Conservation (phyloP, 2,888 invertebrate species). For the Sympetrum striolatum region DNA sequence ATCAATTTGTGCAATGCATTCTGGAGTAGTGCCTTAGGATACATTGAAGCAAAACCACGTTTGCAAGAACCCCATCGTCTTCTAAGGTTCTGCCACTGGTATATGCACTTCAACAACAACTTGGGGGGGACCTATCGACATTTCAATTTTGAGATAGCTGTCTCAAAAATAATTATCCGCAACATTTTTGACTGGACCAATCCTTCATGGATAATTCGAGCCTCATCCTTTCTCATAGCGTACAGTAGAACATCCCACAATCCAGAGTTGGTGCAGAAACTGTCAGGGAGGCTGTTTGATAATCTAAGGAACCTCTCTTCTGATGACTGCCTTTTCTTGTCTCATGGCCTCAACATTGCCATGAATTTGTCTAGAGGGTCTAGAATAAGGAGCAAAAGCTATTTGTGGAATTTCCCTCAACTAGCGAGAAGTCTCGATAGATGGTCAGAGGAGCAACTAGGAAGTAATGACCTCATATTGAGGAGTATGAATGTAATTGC, state of each 20-base stretch:
- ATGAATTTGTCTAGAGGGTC: conserved; percentile 53
- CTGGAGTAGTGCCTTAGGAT: conserved; percentile 60
- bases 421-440: neutral
- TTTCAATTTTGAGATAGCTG: conserved; percentile 59
- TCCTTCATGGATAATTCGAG: conserved; percentile 58
- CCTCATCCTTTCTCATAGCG: conserved; percentile 60
- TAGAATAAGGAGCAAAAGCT: neutral
- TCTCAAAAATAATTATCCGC: conserved; percentile 57
- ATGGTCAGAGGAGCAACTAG: conserved; percentile 1
- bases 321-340: conserved; percentile 59
- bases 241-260: conserved; percentile 57
- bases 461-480: neutral
- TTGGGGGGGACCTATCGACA: conserved; percentile 63
- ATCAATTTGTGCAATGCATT: conserved; percentile 59
- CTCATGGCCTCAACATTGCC: conserved; percentile 60
- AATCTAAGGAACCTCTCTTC: conserved; percentile 59
- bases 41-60: conserved; percentile 54
- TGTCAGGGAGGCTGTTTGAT: conserved; percentile 54
- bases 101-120: conserved; percentile 65
- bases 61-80: conserved; percentile 55
- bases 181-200: conserved; percentile 52
- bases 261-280: neutral
- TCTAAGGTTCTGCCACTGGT: conserved; percentile 61
- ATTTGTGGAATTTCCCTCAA: neutral
- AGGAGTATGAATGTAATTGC: neutral